Evolutionary conservation across 2,888 invertebrate species (phyloP).

Genomic region (Pyrrhosoma nymphula): DNA sequence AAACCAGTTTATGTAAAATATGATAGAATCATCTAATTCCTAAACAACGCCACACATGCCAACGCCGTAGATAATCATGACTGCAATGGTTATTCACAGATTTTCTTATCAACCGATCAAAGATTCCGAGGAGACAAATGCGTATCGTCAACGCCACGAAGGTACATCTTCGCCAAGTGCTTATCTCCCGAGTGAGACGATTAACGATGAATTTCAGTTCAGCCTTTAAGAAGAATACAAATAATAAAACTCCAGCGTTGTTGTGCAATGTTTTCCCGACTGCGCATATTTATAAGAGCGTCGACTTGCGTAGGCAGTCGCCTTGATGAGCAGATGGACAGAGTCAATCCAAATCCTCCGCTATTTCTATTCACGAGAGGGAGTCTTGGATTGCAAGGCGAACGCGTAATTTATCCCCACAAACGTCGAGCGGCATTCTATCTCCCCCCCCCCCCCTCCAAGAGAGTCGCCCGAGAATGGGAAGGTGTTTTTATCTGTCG

Average conservation of each 20-base stretch:
- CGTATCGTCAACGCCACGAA: neutral
- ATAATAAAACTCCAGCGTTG: neutral
- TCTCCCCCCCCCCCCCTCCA: neutral
- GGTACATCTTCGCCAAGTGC: neutral
- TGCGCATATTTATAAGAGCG: conserved; percentile 7
- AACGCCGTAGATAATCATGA: neutral
- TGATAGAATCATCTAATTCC: no score
- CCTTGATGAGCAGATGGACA: neutral
- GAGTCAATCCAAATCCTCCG: neutral
- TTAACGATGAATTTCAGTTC: neutral
- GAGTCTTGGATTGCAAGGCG: neutral
- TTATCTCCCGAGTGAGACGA: neutral
- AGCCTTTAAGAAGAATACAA: neutral
- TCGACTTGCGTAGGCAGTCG: conserved; percentile 11
- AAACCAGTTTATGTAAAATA: no score
- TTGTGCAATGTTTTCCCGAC: neutral
- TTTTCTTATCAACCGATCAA: neutral
- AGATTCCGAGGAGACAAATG: neutral
- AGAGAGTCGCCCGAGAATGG: neutral
- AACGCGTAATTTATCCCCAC: neutral
- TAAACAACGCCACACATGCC: neutral
- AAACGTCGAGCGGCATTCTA: neutral
- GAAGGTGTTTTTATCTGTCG: neutral
- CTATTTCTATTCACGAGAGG: neutral
- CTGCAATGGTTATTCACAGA: neutral